phyloP scores from a whole-genome alignment of 2,888 invertebrate genomes.

The Coecobrya sp. region DNA sequence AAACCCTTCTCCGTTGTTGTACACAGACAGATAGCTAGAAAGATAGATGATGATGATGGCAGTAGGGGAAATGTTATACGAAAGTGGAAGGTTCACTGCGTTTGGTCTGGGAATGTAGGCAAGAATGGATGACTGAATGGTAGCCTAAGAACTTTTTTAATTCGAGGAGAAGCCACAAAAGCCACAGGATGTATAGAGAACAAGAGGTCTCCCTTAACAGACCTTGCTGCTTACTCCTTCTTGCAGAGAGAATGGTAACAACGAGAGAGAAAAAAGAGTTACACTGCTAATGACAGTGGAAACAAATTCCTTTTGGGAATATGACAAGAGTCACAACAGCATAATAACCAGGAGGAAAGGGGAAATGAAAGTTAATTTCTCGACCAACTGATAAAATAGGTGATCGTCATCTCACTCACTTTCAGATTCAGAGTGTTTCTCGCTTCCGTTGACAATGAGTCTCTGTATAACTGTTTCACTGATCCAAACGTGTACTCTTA shows the following conservation, averaged over 20 bases:
- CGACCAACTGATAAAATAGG: slow-evolving; percentile 51
- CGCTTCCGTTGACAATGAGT: neutral
- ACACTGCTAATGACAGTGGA: slow-evolving; percentile 68
- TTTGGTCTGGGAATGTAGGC: neutral
- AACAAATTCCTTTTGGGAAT: slow-evolving; percentile 76
- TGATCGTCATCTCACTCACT: neutral
- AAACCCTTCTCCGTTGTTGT: neutral
- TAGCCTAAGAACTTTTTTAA: slow-evolving; percentile 37
- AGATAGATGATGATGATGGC: neutral
- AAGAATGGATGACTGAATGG: slow-evolving; percentile 12
- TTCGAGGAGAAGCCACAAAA: slow-evolving; percentile 43
- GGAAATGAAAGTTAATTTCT: slow-evolving; percentile 82
- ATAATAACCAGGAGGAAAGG: slow-evolving; percentile 66
- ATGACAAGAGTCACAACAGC: slow-evolving; percentile 75
- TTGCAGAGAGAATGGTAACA: neutral
- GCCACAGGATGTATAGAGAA: slow-evolving; percentile 1
- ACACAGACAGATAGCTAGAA: neutral
- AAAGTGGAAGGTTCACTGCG: neutral
- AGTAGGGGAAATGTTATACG: neutral
- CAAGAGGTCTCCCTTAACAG: neutral
- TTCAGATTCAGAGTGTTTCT: neutral
- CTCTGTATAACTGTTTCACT: neutral
- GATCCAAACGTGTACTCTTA: neutral
- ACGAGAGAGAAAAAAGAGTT: slow-evolving; percentile 11
- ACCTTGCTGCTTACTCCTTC: slow-evolving; percentile 2